phyloP scores from a whole-genome alignment of 2,113 vertebrate genomes.

The Morone chrysops region DNA sequence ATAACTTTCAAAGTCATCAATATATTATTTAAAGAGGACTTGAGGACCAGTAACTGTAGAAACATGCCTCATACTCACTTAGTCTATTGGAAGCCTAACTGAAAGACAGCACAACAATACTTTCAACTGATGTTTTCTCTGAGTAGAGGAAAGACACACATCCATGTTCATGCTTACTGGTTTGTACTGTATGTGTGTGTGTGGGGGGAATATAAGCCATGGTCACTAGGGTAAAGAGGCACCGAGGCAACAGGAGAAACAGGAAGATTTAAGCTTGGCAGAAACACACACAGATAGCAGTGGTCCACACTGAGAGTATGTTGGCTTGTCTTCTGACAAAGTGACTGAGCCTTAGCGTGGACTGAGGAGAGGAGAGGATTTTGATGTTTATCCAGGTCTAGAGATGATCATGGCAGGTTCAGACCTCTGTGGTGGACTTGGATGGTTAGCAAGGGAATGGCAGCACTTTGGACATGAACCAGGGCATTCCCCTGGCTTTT shows the following conservation, averaged over 20 bases:
- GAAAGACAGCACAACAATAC: neutral
- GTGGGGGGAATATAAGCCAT: slow-evolving; percentile 45
- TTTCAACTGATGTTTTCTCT: neutral
- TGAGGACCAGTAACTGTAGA: too few relatives aligned
- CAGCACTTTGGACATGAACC: slow-evolving; percentile 47
- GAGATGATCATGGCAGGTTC: slow-evolving; percentile 64
- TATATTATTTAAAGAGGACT: too few relatives aligned
- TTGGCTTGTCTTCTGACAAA: slow-evolving; percentile 74
- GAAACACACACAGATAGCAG: slow-evolving; percentile 65
- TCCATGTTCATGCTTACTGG: neutral
- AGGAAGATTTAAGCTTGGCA: slow-evolving; percentile 70
- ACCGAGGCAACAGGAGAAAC: slow-evolving; percentile 67
- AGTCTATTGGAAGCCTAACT: too few relatives aligned
- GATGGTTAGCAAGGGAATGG: slow-evolving; percentile 59
- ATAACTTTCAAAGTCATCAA: neutral
- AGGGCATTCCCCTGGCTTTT: slow-evolving; percentile 67
- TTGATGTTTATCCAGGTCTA: slow-evolving; percentile 69
- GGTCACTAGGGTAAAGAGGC: slow-evolving; percentile 55
- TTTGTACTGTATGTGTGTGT: neutral
- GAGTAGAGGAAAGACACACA: neutral
- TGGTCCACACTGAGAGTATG: slow-evolving; percentile 66
- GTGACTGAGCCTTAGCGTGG: slow-evolving; percentile 56
- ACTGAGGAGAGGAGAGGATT: slow-evolving; percentile 25
- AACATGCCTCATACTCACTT: too few relatives aligned
- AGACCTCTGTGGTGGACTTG: slow-evolving; percentile 60